Conservation (phyloP, 2,797 vertebrate species). For the Orestias chungarensis region DNA sequence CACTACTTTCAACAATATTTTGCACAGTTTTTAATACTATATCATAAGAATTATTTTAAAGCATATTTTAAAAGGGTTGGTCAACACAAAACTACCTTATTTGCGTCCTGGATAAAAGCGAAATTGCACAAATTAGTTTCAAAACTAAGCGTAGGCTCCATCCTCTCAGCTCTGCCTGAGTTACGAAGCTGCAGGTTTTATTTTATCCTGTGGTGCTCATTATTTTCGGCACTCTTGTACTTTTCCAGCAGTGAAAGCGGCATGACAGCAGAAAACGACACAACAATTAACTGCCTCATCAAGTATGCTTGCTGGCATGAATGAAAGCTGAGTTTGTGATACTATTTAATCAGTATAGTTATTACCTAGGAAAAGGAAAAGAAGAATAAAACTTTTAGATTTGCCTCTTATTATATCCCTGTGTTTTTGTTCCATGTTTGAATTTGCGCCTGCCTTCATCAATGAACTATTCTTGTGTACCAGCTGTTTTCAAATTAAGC, state of each 20-base stretch:
- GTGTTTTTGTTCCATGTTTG: neutral
- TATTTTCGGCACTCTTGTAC: constrained; percentile 13
- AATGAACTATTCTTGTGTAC: neutral
- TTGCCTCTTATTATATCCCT: neutral
- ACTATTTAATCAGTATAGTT: neutral
- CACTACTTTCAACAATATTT: neutral
- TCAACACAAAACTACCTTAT: neutral
- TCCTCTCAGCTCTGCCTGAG: neutral
- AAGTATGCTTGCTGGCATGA: constrained; percentile 8
- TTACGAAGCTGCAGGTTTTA: neutral
- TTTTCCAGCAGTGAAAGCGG: constrained; percentile 11
- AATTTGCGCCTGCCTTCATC: neutral
- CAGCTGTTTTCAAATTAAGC: neutral
- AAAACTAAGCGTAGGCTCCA: neutral
- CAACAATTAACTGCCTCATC: constrained; percentile 16
- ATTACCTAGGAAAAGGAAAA: neutral
- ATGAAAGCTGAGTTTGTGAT: neutral
- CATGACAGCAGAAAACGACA: constrained; percentile 6
- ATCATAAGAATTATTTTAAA: neutral
- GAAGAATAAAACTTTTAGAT: neutral
- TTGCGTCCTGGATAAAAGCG: neutral
- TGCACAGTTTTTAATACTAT: neutral
- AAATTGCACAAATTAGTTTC: neutral
- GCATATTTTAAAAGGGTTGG: neutral
- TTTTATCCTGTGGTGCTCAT: constrained; percentile 11